Evolutionary conservation across 2,113 vertebrate species (phyloP).

Genomic region (Malurus elegans): DNA sequence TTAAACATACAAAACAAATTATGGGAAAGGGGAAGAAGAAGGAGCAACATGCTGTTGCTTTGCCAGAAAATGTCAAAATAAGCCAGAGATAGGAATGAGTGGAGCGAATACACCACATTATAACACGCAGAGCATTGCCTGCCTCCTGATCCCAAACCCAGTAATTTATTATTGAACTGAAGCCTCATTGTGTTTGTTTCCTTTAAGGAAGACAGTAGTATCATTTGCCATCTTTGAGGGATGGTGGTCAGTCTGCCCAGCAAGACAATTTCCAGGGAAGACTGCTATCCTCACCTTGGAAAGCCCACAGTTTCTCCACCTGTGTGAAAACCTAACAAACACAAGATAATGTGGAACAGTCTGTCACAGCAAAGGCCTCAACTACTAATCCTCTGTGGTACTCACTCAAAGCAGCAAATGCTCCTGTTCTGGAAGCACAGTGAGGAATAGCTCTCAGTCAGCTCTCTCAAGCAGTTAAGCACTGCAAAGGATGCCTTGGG

Average conservation of each 20-base stretch:
- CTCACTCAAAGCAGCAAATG: neutral
- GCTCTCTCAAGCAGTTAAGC: neutral
- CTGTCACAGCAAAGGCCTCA: neutral
- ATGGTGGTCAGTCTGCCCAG: neutral
- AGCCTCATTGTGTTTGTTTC: neutral
- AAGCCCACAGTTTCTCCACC: neutral
- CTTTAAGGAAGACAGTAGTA: slow-evolving; percentile 6
- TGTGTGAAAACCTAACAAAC: neutral
- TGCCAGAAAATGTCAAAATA: slow-evolving; percentile 37
- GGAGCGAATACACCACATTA: neutral
- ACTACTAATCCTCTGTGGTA: neutral
- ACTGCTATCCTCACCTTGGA: neutral
- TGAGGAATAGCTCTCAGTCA: neutral
- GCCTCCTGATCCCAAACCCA: neutral
- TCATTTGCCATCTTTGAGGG: neutral
- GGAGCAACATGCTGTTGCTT: neutral
- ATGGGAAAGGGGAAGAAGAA: neutral
- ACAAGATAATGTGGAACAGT: neutral
- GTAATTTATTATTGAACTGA: neutral
- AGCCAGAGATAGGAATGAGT: neutral
- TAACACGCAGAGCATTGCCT: neutral
- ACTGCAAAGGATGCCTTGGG: neutral
- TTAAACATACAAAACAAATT: slow-evolving; percentile 13
- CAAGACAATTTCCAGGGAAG: neutral
- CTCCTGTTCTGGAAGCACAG: neutral